Evolutionary conservation across 2,797 vertebrate genomes (phyloP).

Genomic region (Toxotes lorentzi): DNA sequence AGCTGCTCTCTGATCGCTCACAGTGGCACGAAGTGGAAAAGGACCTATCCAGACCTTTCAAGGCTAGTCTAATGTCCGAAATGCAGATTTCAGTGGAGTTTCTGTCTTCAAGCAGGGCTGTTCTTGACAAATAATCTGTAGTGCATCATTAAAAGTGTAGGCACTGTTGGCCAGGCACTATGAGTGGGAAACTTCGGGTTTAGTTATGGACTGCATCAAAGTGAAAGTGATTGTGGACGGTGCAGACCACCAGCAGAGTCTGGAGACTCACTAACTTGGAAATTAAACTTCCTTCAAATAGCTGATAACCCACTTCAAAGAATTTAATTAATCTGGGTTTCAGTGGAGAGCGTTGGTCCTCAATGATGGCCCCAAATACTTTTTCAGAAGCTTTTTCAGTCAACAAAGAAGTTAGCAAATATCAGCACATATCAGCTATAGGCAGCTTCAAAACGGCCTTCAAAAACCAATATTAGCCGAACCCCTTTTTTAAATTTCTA

Average conservation of each 20-base stretch:
- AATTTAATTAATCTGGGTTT: neutral
- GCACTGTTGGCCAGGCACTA: neutral
- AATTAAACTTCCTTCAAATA: conserved; percentile 11
- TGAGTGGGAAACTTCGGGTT: neutral
- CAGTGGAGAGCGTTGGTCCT: neutral
- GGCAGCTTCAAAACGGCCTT: conserved; percentile 15
- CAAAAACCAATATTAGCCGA: conserved; percentile 4
- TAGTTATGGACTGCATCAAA: conserved; percentile 3
- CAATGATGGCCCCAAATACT: neutral
- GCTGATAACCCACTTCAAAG: conserved; percentile 4
- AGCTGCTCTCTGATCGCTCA: neutral
- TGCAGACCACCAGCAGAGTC: neutral
- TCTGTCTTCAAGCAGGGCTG: neutral
- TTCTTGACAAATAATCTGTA: neutral
- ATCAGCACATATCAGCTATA: neutral
- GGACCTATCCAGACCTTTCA: neutral
- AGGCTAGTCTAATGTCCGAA: neutral
- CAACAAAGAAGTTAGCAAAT: neutral
- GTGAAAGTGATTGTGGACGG: neutral
- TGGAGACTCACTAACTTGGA: neutral
- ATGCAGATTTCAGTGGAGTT: neutral
- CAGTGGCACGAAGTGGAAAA: neutral
- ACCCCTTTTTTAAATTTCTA: neutral
- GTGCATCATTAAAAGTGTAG: neutral
- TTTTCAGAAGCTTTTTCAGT: neutral